Conservation (phyloP, 53 echinoderm and acorn worm genomes). For the Patiria pectinifera region DNA sequence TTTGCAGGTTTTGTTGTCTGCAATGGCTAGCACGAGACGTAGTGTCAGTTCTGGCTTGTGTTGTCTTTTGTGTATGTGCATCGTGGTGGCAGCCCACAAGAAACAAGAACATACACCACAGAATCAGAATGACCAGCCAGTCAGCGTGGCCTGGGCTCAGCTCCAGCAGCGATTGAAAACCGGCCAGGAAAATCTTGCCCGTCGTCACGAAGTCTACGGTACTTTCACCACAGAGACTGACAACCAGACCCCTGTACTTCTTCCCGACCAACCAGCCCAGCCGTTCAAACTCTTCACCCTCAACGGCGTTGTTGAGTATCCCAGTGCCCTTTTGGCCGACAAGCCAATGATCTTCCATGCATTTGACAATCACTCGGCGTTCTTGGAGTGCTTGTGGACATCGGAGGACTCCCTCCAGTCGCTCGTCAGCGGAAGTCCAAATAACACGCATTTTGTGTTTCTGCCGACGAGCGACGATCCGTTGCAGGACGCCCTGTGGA, state of each 20-base stretch:
- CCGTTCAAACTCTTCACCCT: conserved; percentile 76
- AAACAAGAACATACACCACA: neutral
- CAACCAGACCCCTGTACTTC: neutral
- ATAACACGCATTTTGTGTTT: conserved; percentile 77
- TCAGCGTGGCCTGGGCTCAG: neutral
- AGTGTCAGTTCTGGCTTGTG: neutral
- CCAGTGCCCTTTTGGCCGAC: conserved; percentile 56
- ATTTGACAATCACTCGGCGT: conserved; percentile 83
- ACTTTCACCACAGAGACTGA: neutral
- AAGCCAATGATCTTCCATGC: conserved; percentile 81
- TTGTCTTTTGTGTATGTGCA: neutral
- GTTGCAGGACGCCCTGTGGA: conserved; percentile 75
- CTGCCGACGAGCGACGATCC: conserved; percentile 75
- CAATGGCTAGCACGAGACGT: neutral
- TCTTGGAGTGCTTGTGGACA: conserved; percentile 90
- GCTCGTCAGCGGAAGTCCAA: conserved; percentile 60
- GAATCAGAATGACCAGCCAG: neutral
- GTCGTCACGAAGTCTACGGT: too few relatives aligned
- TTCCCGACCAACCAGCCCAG: conserved; percentile 67
- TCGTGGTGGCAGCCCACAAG: neutral
- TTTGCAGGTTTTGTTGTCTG: neutral
- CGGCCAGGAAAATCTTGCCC: neutral
- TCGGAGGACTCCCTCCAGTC: conserved; percentile 63
- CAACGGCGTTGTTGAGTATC: conserved; percentile 68
- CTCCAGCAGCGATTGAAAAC: conserved; percentile 6